Evolutionary conservation across 2,888 invertebrate species (phyloP).

Genomic region (Eulithis testata): DNA sequence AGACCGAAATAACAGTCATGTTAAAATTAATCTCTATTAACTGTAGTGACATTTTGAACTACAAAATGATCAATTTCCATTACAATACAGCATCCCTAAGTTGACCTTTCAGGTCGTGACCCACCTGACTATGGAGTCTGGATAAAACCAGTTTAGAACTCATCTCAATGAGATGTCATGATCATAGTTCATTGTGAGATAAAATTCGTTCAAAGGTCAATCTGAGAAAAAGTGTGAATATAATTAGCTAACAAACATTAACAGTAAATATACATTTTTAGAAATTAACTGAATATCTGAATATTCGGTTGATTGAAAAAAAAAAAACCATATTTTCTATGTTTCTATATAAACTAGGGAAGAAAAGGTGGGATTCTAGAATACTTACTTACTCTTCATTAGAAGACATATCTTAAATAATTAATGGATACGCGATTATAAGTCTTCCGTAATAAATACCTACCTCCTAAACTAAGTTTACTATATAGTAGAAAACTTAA

Average conservation of each 20-base stretch:
- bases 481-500: background rate
- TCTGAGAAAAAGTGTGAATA: slow-evolving; percentile 3
- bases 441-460: too few species aligned
- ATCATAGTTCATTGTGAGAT: background rate
- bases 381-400: too few species aligned
- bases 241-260: too few species aligned
- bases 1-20: too few species aligned
- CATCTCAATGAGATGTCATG: slow-evolving; percentile 33
- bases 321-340: too few species aligned
- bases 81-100: slow-evolving; percentile 37
- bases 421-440: too few species aligned
- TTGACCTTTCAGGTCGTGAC: slow-evolving; percentile 22
- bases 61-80: slow-evolving; percentile 16
- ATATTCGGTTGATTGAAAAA: too few species aligned
- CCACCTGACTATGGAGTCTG: slow-evolving; percentile 30
- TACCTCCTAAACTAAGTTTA: background rate
- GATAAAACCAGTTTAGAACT: slow-evolving; percentile 33
- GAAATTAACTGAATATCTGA: too few species aligned
- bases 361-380: too few species aligned
- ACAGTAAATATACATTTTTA: too few species aligned
- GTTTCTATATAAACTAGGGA: too few species aligned
- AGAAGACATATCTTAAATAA: too few species aligned
- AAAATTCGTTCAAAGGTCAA: background rate
- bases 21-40: background rate
- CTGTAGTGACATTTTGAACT: slow-evolving; percentile 29